Evolutionary conservation across 2,113 vertebrate genomes (phyloP).

Genomic region (Tetrao urogallus): DNA sequence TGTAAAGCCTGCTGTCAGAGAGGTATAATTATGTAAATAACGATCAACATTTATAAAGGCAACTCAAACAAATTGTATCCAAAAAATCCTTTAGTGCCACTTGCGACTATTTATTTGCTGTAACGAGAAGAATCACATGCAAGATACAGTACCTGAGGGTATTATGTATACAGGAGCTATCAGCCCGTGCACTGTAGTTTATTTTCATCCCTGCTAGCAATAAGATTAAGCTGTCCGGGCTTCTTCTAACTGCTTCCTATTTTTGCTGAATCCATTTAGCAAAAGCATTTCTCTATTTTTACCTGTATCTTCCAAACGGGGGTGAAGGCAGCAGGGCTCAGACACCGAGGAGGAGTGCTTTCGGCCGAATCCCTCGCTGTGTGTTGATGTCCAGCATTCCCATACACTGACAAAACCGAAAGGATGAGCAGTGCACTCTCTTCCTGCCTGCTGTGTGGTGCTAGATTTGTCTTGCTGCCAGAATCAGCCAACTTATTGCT

Average conservation of each 20-base stretch:
- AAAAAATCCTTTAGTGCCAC: background rate
- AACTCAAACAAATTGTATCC: background rate
- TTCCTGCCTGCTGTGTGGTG: constrained; percentile 78
- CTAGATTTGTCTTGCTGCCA: constrained; percentile 82
- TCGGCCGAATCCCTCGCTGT: constrained; percentile 45
- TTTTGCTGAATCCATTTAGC: background rate
- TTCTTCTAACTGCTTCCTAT: constrained; percentile 6
- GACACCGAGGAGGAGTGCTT: background rate
- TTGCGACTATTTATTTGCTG: constrained; percentile 40
- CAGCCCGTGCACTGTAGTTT: background rate
- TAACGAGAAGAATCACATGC: background rate
- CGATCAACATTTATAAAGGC: constrained; percentile 60
- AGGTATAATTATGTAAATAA: constrained; percentile 39
- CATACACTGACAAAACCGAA: constrained; percentile 73
- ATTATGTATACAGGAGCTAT: background rate
- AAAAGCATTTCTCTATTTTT: constrained; percentile 31
- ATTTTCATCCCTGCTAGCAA: constrained; percentile 11
- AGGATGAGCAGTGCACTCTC: constrained; percentile 73
- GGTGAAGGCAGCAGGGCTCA: constrained; percentile 40
- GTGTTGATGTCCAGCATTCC: constrained; percentile 79
- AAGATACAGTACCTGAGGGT: constrained; percentile 23
- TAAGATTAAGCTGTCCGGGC: constrained; percentile 22
- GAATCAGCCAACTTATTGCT: constrained; percentile 79
- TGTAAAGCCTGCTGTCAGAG: constrained; percentile 19
- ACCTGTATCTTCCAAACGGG: constrained; percentile 72